Percentiles rank a stretch among this genome's conserved stretches.
Conservation (phyloP, 2,888 invertebrate species). For the Eurois occulta region DNA sequence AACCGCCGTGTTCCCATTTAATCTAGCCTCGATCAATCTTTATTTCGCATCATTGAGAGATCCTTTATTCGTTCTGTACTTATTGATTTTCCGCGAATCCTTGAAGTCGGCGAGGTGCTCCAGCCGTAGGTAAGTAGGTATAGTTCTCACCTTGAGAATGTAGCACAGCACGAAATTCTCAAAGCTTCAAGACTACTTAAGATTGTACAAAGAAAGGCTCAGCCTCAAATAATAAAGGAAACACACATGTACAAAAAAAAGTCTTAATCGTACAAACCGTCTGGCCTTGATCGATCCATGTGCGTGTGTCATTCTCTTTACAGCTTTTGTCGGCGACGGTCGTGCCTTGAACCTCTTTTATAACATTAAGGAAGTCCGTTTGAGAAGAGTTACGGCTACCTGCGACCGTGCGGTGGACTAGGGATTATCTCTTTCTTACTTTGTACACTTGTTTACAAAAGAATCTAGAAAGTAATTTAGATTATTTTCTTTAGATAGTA, state of each 20-base stretch:
- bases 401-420: conserved; percentile 43
- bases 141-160: conserved; percentile 66
- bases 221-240: conserved; percentile 53
- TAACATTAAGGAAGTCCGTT: conserved; percentile 63
- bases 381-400: conserved; percentile 54
- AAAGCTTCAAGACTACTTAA: conserved; percentile 44
- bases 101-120: conserved; percentile 65
- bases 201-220: conserved; percentile 54
- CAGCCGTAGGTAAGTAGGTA: conserved; percentile 64
- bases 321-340: conserved; percentile 71
- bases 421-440: conserved; percentile 61
- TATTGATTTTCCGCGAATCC: conserved; percentile 73
- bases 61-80: conserved; percentile 67
- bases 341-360: conserved; percentile 71
- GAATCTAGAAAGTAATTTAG: conserved; percentile 24
- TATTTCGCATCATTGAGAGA: conserved; percentile 66
- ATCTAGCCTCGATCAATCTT: conserved; percentile 68
- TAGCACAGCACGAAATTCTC: conserved; percentile 38
- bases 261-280: conserved; percentile 67
- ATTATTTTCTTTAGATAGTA: conserved; percentile 27
- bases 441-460: conserved; percentile 35
- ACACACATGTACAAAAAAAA: conserved; percentile 60
- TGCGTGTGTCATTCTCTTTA: conserved; percentile 81
- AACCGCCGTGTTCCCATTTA: conserved; percentile 74
- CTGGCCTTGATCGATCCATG: conserved; percentile 87